Evolutionary conservation across 2,113 vertebrate species (phyloP), one percentile per base, ranked within the genome.

Genomic region (Psittacara wagleri): DNA sequence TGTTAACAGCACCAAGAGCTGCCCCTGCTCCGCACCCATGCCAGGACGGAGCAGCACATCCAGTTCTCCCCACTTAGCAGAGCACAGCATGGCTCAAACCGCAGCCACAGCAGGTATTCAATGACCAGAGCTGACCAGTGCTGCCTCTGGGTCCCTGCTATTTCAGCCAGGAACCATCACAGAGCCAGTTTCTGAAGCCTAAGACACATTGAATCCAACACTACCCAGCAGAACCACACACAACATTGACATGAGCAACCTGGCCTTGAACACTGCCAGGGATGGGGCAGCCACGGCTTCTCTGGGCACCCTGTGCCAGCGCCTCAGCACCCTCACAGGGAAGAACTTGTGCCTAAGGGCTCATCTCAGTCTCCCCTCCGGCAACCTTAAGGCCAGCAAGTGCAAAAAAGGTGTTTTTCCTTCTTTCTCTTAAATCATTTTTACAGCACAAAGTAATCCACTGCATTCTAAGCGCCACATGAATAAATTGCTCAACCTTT

Each of bases 401-500:
- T 88, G 24, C 91, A 13, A 2, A 5, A 25, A n/a, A 78, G 29
- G 22, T 61, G 88, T 75, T 78, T 24, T 7, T 52, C 11, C 6
- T 78, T 67, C 33, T 63, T 62, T 79, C 51, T 44, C 44, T 41
- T 2, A 83, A 83, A 62, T 23, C 73, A 83, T 70, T 80, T 80
- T 74, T 33, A 77, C 80, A 55, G 89, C 70, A 83, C 88, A 76
- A 80, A 92, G 43, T 57, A 96, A 83, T 31, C 88, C 61, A 0
- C 28, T 3, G n/a, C 59, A 46, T 61, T 82, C 88, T 92, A 84
- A 59, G 83, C 51, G 92, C 86, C 92, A 89, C 83, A 74, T 10
- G 62, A 96, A 94, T 82, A 94, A 93, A 88, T 67, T 69, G 94
- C 97, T 88, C 73, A 90, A 92, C 92, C 93, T 97, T 96, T 91